phyloP scores from a whole-genome alignment of 1,140 invertebrate genomes.

The Tetraneura akinire region DNA sequence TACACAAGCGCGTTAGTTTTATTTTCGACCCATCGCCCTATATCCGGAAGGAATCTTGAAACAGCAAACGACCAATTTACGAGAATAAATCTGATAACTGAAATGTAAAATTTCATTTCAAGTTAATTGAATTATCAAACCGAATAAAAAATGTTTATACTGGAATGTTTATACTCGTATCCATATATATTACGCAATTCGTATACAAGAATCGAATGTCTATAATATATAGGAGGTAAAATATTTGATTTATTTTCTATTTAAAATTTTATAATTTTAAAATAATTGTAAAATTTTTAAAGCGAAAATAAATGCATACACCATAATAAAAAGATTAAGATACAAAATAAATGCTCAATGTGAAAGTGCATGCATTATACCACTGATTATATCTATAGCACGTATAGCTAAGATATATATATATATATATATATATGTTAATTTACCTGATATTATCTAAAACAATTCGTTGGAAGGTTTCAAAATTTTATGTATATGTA shows the following conservation, averaged over 20 bases:
- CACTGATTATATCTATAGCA: too few species aligned
- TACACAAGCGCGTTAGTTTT: not conserved
- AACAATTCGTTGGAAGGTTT: not conserved
- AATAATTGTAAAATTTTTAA: too few species aligned
- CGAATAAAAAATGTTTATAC: not conserved
- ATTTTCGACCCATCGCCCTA: conserved; percentile 26
- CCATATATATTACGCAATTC: too few species aligned
- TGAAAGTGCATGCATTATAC: too few species aligned
- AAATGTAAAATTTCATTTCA: not conserved
- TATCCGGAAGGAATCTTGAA: conserved; percentile 20
- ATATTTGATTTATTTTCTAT: too few species aligned
- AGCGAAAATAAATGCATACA: too few species aligned
- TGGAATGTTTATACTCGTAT: too few species aligned
- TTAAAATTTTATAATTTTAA: too few species aligned
- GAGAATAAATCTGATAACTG: not conserved
- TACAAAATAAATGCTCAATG: not conserved
- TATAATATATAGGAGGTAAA: too few species aligned
- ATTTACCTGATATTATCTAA: not conserved
- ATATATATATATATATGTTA: not conserved
- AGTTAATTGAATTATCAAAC: too few species aligned
- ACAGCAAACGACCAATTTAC: conserved; percentile 3
- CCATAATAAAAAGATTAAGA: not conserved
- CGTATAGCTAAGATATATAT: not conserved
- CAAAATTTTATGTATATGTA: not conserved
- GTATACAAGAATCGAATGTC: too few species aligned